Conservation (phyloP, 2,113 vertebrate genomes). For the Tyto alba region DNA sequence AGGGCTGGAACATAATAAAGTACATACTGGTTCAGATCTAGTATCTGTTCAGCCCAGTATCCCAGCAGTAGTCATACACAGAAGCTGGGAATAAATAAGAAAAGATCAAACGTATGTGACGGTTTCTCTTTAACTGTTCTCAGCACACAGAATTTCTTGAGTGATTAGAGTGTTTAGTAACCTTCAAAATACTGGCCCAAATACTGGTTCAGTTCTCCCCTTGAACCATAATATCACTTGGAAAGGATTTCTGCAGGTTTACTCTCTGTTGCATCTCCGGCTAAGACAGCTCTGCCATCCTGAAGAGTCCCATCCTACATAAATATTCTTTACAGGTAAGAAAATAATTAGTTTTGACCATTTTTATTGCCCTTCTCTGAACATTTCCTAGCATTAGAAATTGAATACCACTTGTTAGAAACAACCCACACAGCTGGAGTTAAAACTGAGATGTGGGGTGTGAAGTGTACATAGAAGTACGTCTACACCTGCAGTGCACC, state of each 20-base stretch:
- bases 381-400: not conserved
- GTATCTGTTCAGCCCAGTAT: not conserved
- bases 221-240: not conserved
- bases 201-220: not conserved
- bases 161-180: not conserved
- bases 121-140: not conserved
- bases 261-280: not conserved
- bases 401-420: not conserved
- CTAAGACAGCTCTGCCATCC: not conserved
- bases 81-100: not conserved
- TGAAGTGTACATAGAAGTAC: not conserved
- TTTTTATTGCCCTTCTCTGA: not conserved
- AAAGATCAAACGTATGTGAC: not conserved
- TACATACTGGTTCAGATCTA: not conserved
- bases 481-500: not conserved
- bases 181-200: not conserved
- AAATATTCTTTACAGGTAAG: not conserved
- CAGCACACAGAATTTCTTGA: not conserved
- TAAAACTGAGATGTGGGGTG: not conserved
- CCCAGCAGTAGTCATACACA: not conserved
- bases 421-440: not conserved
- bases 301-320: not conserved
- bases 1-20: not conserved
- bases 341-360: not conserved
- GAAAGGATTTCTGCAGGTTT: not conserved